Percentiles rank a stretch among this genome's conserved stretches.
Conservation (phyloP, 2,888 invertebrate species). For the Agrochola litura region DNA sequence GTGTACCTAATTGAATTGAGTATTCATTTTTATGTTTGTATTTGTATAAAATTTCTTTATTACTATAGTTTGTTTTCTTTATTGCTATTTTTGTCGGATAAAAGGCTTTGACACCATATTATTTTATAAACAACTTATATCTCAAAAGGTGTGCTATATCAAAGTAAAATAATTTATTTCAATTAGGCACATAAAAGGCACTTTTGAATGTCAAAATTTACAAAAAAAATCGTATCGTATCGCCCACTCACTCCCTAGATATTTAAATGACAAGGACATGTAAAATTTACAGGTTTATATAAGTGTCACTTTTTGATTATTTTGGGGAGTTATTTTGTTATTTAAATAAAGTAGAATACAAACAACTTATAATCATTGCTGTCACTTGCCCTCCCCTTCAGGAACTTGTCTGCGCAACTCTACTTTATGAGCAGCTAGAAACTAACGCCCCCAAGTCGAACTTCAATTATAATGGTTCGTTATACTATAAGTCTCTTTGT, state of each 20-base stretch:
- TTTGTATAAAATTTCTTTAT: not conserved
- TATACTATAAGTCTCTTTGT: conserved; percentile 63
- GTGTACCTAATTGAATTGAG: not conserved
- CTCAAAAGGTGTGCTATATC: not conserved
- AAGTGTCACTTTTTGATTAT: not conserved
- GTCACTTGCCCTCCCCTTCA: conserved; percentile 5
- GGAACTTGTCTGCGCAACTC: conserved; percentile 24
- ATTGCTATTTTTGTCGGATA: not conserved
- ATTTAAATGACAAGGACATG: conserved; percentile 9
- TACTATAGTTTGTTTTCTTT: not conserved
- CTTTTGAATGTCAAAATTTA: too few relatives aligned
- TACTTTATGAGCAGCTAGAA: conserved; percentile 58
- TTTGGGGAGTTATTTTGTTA: not conserved
- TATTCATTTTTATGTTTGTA: not conserved
- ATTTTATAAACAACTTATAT: not conserved
- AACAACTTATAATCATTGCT: not conserved
- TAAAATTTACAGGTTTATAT: not conserved
- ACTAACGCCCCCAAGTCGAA: conserved; percentile 60
- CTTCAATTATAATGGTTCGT: conserved; percentile 67
- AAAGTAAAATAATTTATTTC: too few relatives aligned
- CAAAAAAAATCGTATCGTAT: too few relatives aligned
- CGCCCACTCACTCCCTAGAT: not conserved
- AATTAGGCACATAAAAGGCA: too few relatives aligned
- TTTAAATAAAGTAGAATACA: not conserved
- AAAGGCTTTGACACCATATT: too few relatives aligned